A percentile compares a stretch with the other conserved stretches of the same genome.
Evolutionary conservation across 2,113 vertebrate genomes (phyloP).

Genomic region (Lagopus muta): DNA sequence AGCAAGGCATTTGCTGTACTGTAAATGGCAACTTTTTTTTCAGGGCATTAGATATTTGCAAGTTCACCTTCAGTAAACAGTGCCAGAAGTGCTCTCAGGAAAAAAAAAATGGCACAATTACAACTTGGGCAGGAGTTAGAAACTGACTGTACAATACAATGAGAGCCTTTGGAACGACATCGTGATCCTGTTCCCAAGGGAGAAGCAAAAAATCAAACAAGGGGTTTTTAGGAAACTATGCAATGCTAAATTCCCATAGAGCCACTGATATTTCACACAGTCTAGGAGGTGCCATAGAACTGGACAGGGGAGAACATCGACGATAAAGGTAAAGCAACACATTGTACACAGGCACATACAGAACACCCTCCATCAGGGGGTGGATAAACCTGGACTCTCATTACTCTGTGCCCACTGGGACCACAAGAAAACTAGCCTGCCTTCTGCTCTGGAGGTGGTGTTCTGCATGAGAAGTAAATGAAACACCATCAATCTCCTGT

Average conservation of each 20-base stretch:
- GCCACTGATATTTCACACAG: neutral
- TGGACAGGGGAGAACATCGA: rapidly evolving
- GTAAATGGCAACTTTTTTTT: neutral
- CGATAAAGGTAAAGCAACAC: neutral
- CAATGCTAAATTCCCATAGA: neutral
- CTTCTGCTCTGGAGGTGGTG: neutral
- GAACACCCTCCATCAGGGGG: rapidly evolving
- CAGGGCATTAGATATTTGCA: neutral
- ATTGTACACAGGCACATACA: rapidly evolving
- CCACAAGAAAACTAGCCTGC: neutral
- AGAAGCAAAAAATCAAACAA: neutral
- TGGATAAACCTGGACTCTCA: neutral
- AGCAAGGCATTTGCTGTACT: neutral
- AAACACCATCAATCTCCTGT: neutral
- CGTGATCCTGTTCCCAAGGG: neutral
- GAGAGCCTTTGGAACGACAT: neutral
- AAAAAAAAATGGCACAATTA: slow-evolving; percentile 3
- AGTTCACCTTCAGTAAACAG: slow-evolving; percentile 42
- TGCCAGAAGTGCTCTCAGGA: slow-evolving; percentile 26
- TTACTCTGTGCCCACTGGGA: no score
- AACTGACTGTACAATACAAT: neutral
- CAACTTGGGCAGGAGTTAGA: neutral
- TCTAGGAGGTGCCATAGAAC: neutral
- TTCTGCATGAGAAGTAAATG: neutral
- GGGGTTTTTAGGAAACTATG: neutral